Base-by-base conservation (phyloP, 1,140 invertebrate species). In the Sweltsa coloradensis region DNA sequence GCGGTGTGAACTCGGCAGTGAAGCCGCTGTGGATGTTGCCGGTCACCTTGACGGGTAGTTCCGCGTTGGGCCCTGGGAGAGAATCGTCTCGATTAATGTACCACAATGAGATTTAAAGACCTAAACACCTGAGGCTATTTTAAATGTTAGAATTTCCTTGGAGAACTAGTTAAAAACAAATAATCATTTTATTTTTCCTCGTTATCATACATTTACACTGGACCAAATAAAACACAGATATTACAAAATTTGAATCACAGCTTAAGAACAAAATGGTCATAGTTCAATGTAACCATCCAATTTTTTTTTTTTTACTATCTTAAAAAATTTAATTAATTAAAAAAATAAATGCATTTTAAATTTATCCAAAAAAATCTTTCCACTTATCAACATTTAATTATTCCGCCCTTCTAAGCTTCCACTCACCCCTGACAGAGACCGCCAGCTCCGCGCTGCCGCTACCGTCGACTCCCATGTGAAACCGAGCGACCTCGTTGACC, bases 1-100 rank as follows among this genome's bases (percentile, higher is more conserved):
- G 75, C 19, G 93, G 89, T 27, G 85, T 89, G 60, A 95, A 97
- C 62, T 94, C 89, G 18, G 88, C 89, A 0, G 84, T 85, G 53
- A 92, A 87, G 13, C 87, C 87, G 52, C 78, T 78, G 59, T 86
- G 79, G 36, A 88, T 79, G 60, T 89, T 85, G 22, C 89, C 89
- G 4, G 85, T 88, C n/a, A 94, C 81, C 58, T 88, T 82, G 1
- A 93, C 88, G 0, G 89, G 89, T 25, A 93, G 68, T 57, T 90
- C 81, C 9, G 42, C 78, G 34, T 77, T 72, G 4, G 84, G 83
- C 7, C 84, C 69, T 70, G 51, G n/a, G n/a, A n/a, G n/a, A n/a
- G n/a, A n/a, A 34, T 44, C 34, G 29, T 31, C n/a, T n/a, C 9
- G 9, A 11, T 9, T 31, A 31, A 11, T 31, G 9, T 31, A n/a